phyloP scores from a whole-genome alignment of 2,113 vertebrate genomes.

The Tympanuchus pallidicinctus region DNA sequence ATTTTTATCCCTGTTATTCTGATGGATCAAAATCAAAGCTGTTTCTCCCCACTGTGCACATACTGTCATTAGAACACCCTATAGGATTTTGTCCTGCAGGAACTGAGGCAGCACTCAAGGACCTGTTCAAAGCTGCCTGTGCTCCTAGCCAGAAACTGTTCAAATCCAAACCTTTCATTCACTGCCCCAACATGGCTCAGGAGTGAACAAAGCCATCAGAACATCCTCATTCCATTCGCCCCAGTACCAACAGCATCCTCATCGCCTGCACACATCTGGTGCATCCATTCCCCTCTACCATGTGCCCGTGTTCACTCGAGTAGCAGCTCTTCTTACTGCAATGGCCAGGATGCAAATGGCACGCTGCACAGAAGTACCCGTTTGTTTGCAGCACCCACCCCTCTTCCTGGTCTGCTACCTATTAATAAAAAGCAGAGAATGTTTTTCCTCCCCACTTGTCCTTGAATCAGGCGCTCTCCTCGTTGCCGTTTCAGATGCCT shows the following conservation, averaged over 20 bases:
- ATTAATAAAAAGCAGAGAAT: constrained; percentile 45
- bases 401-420: constrained; percentile 30
- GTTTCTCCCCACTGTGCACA: rapidly evolving
- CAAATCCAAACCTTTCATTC: not conserved
- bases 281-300: not conserved
- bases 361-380: rapidly evolving
- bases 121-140: not conserved
- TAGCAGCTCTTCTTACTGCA: rapidly evolving
- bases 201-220: not conserved
- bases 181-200: rapidly evolving
- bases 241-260: rapidly evolving
- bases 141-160: rapidly evolving
- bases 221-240: not conserved
- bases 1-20: not conserved
- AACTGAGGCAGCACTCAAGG: rapidly evolving
- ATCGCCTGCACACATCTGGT: not conserved
- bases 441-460: not conserved
- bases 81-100: not conserved
- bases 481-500: constrained; percentile 64
- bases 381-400: not conserved
- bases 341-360: not conserved
- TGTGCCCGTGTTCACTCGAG: rapidly evolving
- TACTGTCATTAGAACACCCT: rapidly evolving
- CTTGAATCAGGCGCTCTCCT: constrained; percentile 48
- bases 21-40: rapidly evolving